Evolutionary conservation across 2,888 invertebrate genomes (phyloP).

Genomic region (Archips xylosteana): DNA sequence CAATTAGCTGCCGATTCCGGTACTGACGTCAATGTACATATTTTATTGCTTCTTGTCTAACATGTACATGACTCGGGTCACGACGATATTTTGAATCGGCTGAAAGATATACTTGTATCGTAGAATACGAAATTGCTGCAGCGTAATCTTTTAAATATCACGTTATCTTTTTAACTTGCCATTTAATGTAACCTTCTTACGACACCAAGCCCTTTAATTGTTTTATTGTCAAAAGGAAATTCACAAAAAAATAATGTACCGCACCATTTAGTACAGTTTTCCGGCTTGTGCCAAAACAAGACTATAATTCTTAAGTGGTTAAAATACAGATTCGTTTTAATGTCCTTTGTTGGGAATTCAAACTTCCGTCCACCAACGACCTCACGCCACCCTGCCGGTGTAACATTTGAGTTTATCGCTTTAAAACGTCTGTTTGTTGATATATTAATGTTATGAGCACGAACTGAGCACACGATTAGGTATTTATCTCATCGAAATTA

Average conservation of each 20-base stretch:
- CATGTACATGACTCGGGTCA: constrained; percentile 33
- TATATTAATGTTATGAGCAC: constrained; percentile 51
- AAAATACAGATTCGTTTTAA: constrained; percentile 47
- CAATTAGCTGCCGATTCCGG: constrained; percentile 23
- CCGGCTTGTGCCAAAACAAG: constrained; percentile 25
- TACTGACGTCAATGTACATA: constrained; percentile 38
- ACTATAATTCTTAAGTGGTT: constrained; percentile 33
- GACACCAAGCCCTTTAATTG: background rate
- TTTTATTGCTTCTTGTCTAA: constrained; percentile 32
- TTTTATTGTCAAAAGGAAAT: constrained; percentile 18
- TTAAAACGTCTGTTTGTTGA: constrained; percentile 52
- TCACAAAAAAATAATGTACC: constrained; percentile 11
- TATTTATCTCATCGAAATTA: constrained; percentile 7
- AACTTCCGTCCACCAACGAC: constrained; percentile 57
- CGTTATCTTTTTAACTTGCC: constrained; percentile 36
- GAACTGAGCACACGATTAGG: constrained; percentile 29
- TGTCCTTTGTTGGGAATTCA: constrained; percentile 55
- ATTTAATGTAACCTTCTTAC: background rate
- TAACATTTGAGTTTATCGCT: constrained; percentile 50
- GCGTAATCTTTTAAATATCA: constrained; percentile 27
- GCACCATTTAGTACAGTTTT: constrained; percentile 22
- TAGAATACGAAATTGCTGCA: constrained; percentile 39
- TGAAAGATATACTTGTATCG: constrained; percentile 43
- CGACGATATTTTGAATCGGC: constrained; percentile 39
- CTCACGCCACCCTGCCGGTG: constrained; percentile 50